Percentiles rank a stretch among this genome's conserved stretches.
Evolutionary conservation across 2,888 invertebrate genomes (phyloP).

Genomic region (Mesopsocus fuscifrons): DNA sequence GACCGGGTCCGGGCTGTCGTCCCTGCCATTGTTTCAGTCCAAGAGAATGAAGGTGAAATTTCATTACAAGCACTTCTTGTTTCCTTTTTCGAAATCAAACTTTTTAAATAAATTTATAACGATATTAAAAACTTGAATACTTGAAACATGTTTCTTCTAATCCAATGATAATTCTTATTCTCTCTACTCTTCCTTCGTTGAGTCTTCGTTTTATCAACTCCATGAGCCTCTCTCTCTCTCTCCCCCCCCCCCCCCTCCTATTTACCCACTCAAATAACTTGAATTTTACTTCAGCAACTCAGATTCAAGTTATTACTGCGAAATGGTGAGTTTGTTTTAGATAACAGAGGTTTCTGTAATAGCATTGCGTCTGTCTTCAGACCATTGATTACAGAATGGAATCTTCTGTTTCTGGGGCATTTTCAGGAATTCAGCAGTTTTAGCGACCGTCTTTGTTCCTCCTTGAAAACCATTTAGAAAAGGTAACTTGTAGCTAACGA

Average conservation of each 20-base stretch:
- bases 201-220: constrained; percentile 1
- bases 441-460: too few relatives aligned
- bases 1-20: background rate
- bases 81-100: constrained; percentile 4
- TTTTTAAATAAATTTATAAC: constrained; percentile 10
- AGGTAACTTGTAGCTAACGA: too few relatives aligned
- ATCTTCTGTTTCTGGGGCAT: too few relatives aligned
- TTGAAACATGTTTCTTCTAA: constrained; percentile 10
- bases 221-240: background rate
- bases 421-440: too few relatives aligned
- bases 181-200: background rate
- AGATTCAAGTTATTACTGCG: background rate
- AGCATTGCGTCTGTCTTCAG: too few relatives aligned
- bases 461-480: too few relatives aligned
- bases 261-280: constrained; percentile 9
- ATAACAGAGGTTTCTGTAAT: background rate
- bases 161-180: constrained; percentile 9
- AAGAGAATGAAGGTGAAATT: constrained; percentile 6
- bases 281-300: background rate
- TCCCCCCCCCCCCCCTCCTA: background rate
- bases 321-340: background rate
- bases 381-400: too few relatives aligned
- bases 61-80: constrained; percentile 9
- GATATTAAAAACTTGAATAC: constrained; percentile 9
- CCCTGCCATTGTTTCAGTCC: background rate